phyloP scores from a whole-genome alignment of 2,797 vertebrate genomes.

The Scleropages formosus region DNA sequence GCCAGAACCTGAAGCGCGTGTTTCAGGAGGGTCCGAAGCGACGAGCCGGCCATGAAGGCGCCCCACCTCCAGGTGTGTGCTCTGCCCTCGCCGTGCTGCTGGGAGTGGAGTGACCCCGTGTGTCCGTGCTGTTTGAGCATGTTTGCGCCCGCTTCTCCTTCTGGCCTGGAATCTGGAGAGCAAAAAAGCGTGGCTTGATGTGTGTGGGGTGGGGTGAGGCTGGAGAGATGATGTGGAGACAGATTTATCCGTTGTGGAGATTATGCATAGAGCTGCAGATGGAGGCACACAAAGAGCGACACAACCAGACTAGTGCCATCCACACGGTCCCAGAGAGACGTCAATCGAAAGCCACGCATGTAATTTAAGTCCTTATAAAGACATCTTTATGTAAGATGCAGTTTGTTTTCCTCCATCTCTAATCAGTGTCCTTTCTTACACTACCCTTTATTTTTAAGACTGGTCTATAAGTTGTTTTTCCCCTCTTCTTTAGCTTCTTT shows the following conservation, averaged over 20 bases:
- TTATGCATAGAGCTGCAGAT: not conserved
- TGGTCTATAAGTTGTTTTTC: no score
- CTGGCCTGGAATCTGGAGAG: slow-evolving; percentile 81
- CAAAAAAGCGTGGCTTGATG: slow-evolving; percentile 33
- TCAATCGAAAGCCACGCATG: slow-evolving; percentile 63
- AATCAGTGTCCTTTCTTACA: no score
- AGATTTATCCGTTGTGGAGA: slow-evolving; percentile 55
- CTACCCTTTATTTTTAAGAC: no score
- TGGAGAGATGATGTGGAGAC: slow-evolving; percentile 51
- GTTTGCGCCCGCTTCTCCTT: slow-evolving; percentile 52
- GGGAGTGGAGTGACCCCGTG: slow-evolving; percentile 69
- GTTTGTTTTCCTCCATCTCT: no score
- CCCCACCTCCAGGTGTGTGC: slow-evolving; percentile 91
- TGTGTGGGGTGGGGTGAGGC: not conserved
- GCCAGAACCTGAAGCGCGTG: slow-evolving; percentile 98
- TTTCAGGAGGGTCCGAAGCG: slow-evolving; percentile 98
- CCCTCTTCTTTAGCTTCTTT: no score
- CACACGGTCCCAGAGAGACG: slow-evolving; percentile 57
- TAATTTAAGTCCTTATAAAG: slow-evolving; percentile 62
- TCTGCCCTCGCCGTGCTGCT: slow-evolving; percentile 78
- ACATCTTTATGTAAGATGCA: slow-evolving; percentile 31
- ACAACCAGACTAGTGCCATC: slow-evolving; percentile 30
- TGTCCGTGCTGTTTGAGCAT: slow-evolving; percentile 14
- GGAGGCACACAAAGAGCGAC: not conserved
- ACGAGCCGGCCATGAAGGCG: slow-evolving; percentile 94